Conservation (phyloP, 2,888 invertebrate species). For the Standfussiana lucernea region DNA sequence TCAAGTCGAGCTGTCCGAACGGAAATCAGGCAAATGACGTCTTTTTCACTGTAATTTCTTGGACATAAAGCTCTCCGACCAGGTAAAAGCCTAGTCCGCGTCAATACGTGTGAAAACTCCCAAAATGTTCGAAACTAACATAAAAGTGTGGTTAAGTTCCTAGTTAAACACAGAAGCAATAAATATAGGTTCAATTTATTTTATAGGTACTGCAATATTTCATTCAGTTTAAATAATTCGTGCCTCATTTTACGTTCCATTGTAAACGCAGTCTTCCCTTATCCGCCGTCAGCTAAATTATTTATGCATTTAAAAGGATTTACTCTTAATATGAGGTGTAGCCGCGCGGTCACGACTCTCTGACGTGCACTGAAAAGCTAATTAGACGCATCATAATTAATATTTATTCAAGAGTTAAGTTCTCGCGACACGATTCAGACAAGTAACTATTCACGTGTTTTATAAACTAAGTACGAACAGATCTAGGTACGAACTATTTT, state of each 20-base stretch:
- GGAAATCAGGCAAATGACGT: neutral
- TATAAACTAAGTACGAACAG: neutral
- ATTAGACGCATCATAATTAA: conserved; percentile 79
- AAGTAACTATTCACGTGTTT: neutral
- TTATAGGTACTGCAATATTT: neutral
- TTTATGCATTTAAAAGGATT: conserved; percentile 90
- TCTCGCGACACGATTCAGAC: conserved; percentile 20
- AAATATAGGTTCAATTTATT: neutral
- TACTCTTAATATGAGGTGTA: conserved; percentile 89
- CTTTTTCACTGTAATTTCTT: neutral
- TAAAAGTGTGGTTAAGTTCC: neutral
- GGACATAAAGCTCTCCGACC: neutral
- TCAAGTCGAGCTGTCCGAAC: neutral
- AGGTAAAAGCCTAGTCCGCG: neutral
- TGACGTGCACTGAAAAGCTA: conserved; percentile 81
- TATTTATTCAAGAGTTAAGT: conserved; percentile 61
- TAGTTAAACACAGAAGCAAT: neutral
- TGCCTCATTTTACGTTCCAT: conserved; percentile 53
- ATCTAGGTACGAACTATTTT: neutral
- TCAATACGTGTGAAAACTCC: neutral
- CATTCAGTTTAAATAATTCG: neutral
- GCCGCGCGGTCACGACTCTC: conserved; percentile 87
- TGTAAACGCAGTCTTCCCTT: conserved; percentile 75
- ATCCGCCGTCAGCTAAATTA: conserved; percentile 88
- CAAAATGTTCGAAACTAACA: neutral